Conservation (phyloP, 2,888 invertebrate species). For the Papilio protenor region DNA sequence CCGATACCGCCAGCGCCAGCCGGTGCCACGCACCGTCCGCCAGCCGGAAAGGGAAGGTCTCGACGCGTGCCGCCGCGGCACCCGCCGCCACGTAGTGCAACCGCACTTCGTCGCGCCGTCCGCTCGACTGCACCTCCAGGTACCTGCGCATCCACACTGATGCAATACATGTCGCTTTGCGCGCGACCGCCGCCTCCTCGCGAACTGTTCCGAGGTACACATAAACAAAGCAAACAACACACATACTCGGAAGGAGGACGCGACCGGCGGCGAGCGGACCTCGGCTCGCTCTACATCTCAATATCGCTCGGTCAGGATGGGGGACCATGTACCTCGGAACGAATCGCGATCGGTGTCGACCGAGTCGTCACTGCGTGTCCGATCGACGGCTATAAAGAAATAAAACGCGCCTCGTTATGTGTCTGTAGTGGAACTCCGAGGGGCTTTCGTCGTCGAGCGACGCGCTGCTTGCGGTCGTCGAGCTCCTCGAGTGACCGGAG, state of each 20-base stretch:
- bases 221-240: conserved; percentile 81
- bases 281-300: conserved; percentile 84
- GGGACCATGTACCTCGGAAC: conserved; percentile 86
- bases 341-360: conserved; percentile 78
- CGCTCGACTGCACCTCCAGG: conserved; percentile 96
- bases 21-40: conserved; percentile 96
- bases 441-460: conserved; percentile 49
- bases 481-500: conserved; percentile 53
- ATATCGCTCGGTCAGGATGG: conserved; percentile 82
- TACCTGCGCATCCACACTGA: conserved; percentile 85
- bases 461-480: conserved; percentile 47
- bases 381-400: conserved; percentile 65
- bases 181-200: conserved; percentile 59
- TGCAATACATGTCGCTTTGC: conserved; percentile 58
- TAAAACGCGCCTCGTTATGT: conserved; percentile 63
- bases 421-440: conserved; percentile 55
- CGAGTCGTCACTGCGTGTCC: conserved; percentile 65
- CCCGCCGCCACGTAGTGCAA: conserved; percentile 91
- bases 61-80: conserved; percentile 87
- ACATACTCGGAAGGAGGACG: conserved; percentile 70
- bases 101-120: conserved; percentile 93
- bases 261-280: conserved; percentile 67
- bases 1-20: conserved; percentile 92
- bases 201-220: conserved; percentile 85
- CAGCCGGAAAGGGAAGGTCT: conserved; percentile 94